Conservation (phyloP, 2,797 vertebrate genomes). For the Lagodon rhomboides region DNA sequence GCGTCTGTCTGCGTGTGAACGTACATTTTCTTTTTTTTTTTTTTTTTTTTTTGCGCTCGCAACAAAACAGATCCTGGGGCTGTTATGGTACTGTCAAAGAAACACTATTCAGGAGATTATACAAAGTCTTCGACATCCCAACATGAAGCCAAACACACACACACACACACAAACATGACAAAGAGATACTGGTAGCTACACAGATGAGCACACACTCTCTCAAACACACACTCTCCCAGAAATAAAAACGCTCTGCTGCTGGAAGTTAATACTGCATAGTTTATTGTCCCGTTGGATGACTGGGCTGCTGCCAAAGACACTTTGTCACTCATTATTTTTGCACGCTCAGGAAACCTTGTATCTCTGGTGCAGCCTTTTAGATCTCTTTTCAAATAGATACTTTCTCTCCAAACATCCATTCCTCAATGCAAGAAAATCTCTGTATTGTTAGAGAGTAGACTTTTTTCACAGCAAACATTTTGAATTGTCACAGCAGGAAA, state of each 20-base stretch:
- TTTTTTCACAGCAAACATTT: not conserved
- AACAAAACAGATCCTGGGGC: constrained; percentile 32
- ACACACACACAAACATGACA: constrained; percentile 18
- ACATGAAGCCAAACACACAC: constrained; percentile 23
- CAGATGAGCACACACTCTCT: not conserved
- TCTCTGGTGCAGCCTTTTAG: constrained; percentile 6
- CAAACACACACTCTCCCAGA: not conserved
- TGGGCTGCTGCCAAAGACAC: constrained; percentile 22
- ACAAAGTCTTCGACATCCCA: constrained; percentile 9
- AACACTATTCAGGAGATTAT: constrained; percentile 37
- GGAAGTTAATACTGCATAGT: constrained; percentile 38
- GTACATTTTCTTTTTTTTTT: not conserved
- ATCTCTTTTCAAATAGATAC: not conserved
- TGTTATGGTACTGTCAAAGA: constrained; percentile 26
- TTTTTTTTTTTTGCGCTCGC: not conserved
- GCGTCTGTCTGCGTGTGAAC: constrained; percentile 7
- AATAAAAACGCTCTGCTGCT: constrained; percentile 26
- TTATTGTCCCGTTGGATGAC: constrained; percentile 31
- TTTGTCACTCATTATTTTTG: constrained; percentile 31
- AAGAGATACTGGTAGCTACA: not conserved
- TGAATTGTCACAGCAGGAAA: not conserved
- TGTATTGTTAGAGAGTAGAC: not conserved
- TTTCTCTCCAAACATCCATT: not conserved
- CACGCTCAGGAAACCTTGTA: not conserved
- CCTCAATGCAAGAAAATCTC: not conserved